A percentile compares a stretch with the other conserved stretches of the same genome.
These are phyloP conservation scores for Melanotaenia trifasciata DNA, from an alignment of 2,797 vertebrate species.

Conservation along the genomic window DNA sequence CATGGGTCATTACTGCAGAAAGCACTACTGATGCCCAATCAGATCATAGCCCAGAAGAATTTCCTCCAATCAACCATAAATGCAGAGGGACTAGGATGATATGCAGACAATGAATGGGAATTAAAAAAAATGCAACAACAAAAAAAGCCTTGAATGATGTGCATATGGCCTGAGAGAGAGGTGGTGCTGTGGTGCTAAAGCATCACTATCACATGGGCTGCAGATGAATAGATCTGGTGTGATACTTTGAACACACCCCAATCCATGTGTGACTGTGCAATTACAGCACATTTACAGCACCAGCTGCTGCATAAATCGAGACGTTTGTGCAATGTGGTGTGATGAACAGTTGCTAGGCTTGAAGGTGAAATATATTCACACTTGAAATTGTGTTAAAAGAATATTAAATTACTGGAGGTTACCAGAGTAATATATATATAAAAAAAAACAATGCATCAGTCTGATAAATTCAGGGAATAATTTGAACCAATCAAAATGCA, in stretches of 20 bases:
- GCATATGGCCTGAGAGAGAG: constrained; percentile 23
- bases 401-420: constrained; percentile 46
- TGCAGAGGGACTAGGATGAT: constrained; percentile 15
- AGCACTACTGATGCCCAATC: constrained; percentile 54
- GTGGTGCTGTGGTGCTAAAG: constrained; percentile 21
- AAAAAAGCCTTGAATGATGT: constrained; percentile 41
- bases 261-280: constrained; percentile 75
- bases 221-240: constrained; percentile 72
- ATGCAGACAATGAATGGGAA: constrained; percentile 11
- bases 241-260: constrained; percentile 64
- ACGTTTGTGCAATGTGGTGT: constrained; percentile 57
- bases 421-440: constrained; percentile 8
- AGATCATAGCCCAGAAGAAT: constrained; percentile 39
- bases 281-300: constrained; percentile 74
- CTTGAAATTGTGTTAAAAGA: constrained; percentile 52
- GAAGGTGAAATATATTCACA: constrained; percentile 65
- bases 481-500: not conserved
- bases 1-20: constrained; percentile 60
- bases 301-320: constrained; percentile 75
- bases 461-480: constrained; percentile 15
- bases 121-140: constrained; percentile 33
- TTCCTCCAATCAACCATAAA: constrained; percentile 48
- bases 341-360: constrained; percentile 61
- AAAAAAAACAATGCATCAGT: constrained; percentile 19
- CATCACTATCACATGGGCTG: constrained; percentile 72